Percentiles rank a stretch among this genome's conserved stretches.
phyloP scores from a whole-genome alignment of 2,888 invertebrate genomes.

The Thera britannica region DNA sequence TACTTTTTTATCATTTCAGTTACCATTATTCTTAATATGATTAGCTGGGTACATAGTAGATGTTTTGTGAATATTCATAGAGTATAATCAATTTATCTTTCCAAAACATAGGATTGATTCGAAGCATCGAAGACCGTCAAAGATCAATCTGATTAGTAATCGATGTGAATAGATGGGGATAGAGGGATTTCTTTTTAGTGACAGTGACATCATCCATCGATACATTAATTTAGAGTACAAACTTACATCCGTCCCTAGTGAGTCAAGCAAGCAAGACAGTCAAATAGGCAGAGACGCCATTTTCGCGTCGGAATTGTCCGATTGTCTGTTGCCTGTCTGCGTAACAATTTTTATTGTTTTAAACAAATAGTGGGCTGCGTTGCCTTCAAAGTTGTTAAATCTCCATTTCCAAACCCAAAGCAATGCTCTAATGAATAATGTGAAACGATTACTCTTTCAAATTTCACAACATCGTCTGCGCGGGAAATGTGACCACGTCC shows the following conservation, averaged over 20 bases:
- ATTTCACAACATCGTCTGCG: conserved; percentile 57
- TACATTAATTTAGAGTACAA: conserved; percentile 41
- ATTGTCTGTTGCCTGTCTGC: conserved; percentile 53
- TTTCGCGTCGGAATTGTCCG: conserved; percentile 62
- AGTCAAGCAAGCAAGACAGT: no score
- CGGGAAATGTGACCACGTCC: conserved; percentile 80
- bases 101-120: no score
- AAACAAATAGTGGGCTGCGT: conserved; percentile 40
- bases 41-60: no score
- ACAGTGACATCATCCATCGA: conserved; percentile 38
- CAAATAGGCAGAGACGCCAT: conserved; percentile 67
- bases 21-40: no score
- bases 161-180: no score
- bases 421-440: conserved; percentile 40
- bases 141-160: no score
- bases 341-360: conserved; percentile 50
- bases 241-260: conserved; percentile 48
- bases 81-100: no score
- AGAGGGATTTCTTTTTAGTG: background rate
- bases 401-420: conserved; percentile 37
- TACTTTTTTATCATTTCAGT: no score
- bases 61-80: no score
- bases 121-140: no score
- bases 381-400: conserved; percentile 7
- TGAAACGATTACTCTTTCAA: conserved; percentile 38